Conservation (phyloP, 2,797 vertebrate species). For the Amazona ochrocephala region DNA sequence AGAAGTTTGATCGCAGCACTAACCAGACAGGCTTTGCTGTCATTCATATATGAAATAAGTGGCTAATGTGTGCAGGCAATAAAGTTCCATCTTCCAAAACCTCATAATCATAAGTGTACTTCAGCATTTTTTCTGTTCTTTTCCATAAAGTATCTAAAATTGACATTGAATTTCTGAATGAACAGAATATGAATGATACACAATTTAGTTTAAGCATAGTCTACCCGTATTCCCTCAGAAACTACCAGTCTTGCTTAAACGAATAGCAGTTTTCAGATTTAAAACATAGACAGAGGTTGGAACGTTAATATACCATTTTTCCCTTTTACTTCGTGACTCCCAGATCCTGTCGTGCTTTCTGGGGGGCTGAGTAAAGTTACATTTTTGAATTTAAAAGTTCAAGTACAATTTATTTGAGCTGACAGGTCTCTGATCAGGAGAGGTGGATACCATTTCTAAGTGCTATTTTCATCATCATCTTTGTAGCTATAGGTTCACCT, state of each 20-base stretch:
- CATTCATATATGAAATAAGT: background rate
- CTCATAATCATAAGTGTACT: background rate
- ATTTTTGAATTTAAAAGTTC: background rate
- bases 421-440: background rate
- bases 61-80: background rate
- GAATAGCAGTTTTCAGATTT: background rate
- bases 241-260: background rate
- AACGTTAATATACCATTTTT: background rate
- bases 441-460: background rate
- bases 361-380: background rate
- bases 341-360: background rate
- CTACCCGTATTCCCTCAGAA: background rate
- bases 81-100: constrained; percentile 34
- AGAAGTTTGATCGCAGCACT: background rate
- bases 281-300: background rate
- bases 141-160: constrained; percentile 38
- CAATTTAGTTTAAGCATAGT: background rate
- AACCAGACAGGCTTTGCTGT: background rate
- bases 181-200: background rate
- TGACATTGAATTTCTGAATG: constrained; percentile 15
- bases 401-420: background rate
- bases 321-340: background rate
- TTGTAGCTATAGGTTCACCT: background rate
- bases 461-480: background rate
- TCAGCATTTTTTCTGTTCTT: constrained; percentile 36